Percentiles rank a stretch among this genome's conserved stretches.
phyloP scores from a whole-genome alignment of 1,140 invertebrate genomes.

The Homarus americanus region DNA sequence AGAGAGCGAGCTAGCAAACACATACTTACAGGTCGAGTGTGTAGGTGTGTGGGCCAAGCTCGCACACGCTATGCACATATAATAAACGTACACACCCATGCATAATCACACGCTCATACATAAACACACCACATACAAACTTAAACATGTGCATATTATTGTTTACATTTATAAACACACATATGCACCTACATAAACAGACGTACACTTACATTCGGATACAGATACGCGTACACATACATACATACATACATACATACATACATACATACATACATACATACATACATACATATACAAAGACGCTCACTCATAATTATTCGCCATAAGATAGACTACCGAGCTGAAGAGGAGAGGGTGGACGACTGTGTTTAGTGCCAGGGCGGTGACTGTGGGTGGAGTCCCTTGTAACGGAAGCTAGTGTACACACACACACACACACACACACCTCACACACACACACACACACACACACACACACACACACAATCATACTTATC shows the following conservation, averaged over 20 bases:
- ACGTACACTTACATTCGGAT: neutral
- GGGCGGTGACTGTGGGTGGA: neutral
- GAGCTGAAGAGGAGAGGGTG: no score
- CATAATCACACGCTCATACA: neutral
- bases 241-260: conserved; percentile 12
- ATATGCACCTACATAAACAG: neutral
- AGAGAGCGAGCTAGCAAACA: no score
- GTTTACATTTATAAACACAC: neutral
- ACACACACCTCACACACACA: no score
- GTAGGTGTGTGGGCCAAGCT: no score
- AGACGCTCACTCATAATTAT: neutral
- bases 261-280: conserved; percentile 9
- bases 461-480: no score
- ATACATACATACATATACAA: conserved; percentile 24
- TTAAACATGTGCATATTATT: neutral
- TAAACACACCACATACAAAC: neutral
- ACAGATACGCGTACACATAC: neutral
- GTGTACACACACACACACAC: no score
- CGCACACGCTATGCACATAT: no score
- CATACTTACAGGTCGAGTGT: no score
- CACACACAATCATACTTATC: no score
- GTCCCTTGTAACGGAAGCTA: neutral
- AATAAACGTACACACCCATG: neutral
- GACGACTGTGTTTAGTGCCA: no score
- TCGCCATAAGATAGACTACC: no score